Conservation (phyloP, 2,113 vertebrate species). For the Eretmochelys imbricata region DNA sequence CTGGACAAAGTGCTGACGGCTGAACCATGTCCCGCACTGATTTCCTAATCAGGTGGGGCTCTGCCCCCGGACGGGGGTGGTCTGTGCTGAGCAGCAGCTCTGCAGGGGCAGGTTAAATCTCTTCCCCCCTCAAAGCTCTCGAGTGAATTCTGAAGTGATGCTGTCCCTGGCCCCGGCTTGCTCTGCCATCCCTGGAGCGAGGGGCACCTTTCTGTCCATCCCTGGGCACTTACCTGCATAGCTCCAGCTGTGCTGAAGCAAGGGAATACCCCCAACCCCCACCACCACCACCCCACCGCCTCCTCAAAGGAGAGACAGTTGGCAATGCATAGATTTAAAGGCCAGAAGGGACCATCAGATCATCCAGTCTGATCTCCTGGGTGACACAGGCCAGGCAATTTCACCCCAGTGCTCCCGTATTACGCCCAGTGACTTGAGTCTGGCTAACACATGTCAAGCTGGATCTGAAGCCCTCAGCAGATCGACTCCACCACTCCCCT, state of each 20-base stretch:
- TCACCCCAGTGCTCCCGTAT: neutral
- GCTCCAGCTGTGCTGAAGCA: no score
- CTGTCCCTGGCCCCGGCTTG: neutral
- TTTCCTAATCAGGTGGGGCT: neutral
- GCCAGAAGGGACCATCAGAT: neutral
- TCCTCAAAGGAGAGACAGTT: neutral
- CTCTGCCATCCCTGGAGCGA: neutral
- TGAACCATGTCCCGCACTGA: neutral
- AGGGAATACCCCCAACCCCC: no score
- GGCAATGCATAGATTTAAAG: neutral
- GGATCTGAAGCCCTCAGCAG: no score
- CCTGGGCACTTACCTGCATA: no score
- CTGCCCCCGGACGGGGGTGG: neutral
- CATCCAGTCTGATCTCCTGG: neutral
- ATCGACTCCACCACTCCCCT: neutral
- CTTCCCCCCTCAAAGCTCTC: neutral
- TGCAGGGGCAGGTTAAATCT: neutral
- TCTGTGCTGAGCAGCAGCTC: neutral
- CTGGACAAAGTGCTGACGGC: neutral
- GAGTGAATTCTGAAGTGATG: neutral
- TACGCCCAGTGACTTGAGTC: no score
- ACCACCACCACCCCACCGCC: no score
- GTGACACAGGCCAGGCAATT: neutral
- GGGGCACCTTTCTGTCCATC: neutral
- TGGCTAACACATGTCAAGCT: no score